These are phyloP conservation scores for Dasyurus viverrinus DNA, from an alignment of 2,113 vertebrate species.

Conservation along the genomic window DNA sequence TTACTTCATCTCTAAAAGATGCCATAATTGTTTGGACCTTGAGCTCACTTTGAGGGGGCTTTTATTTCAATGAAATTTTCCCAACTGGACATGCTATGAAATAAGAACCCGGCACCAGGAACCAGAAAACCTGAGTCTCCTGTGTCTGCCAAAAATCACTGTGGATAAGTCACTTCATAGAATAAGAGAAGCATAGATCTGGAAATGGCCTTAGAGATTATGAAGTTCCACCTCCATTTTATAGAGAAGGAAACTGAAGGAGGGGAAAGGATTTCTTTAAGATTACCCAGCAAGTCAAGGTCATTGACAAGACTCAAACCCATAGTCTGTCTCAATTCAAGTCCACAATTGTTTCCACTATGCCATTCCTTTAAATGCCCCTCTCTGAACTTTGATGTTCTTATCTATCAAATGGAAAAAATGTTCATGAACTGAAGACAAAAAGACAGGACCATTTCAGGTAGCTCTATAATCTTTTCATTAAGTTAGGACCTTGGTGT, in stretches of 20 bases:
- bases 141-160: not conserved
- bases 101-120: not conserved
- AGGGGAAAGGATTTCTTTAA: not conserved
- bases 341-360: not conserved
- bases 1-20: not conserved
- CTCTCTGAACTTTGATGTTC: not conserved
- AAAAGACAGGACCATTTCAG: not conserved
- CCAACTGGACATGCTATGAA: not conserved
- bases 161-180: not conserved
- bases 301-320: not conserved
- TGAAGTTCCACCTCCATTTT: not conserved
- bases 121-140: not conserved
- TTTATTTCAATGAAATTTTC: not conserved
- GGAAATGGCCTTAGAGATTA: not conserved
- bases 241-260: not conserved
- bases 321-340: not conserved
- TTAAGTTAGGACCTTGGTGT: not conserved
- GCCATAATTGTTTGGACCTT: not conserved
- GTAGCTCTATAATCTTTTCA: not conserved
- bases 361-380: not conserved
- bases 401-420: not conserved
- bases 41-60: not conserved
- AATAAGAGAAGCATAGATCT: not conserved
- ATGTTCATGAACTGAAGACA: not conserved
- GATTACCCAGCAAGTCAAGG: not conserved